phyloP scores from a whole-genome alignment of 2,797 vertebrate genomes.

The Odontamblyopus lacepedii region DNA sequence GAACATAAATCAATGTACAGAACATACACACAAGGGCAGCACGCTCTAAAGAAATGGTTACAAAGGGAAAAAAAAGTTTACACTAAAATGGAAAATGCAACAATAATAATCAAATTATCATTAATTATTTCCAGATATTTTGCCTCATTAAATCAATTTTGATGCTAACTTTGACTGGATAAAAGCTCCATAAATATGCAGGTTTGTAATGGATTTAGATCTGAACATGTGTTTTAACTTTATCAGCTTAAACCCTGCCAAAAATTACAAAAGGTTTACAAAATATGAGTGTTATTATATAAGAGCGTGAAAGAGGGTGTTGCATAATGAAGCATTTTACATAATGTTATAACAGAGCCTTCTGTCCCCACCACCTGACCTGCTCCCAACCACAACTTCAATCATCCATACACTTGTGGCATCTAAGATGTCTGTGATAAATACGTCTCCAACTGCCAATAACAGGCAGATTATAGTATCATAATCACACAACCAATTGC shows the following conservation, averaged over 20 bases:
- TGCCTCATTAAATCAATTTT: background rate
- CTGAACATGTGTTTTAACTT: background rate
- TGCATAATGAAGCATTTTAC: constrained; percentile 7
- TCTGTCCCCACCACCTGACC: background rate
- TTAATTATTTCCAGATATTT: background rate
- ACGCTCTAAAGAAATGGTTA: too few relatives aligned
- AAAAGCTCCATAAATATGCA: background rate
- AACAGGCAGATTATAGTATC: constrained; percentile 5
- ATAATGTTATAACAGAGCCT: constrained; percentile 1
- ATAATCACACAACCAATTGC: background rate
- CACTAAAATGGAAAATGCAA: too few relatives aligned
- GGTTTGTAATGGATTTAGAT: background rate
- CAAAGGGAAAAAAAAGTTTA: too few relatives aligned
- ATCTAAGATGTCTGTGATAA: constrained; percentile 59
- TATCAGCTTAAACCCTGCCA: background rate
- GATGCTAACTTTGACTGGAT: background rate
- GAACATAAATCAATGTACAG: background rate
- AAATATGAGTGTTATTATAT: constrained; percentile 6
- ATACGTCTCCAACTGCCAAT: constrained; percentile 66
- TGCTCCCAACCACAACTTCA: constrained; percentile 20
- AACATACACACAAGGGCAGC: background rate
- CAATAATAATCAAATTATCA: background rate
- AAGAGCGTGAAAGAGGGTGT: background rate
- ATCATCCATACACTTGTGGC: constrained; percentile 50
- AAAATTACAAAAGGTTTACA: background rate